Evolutionary conservation across 2,113 vertebrate species (phyloP), one percentile per base, ranked within the genome.

Genomic region (Arizona elegans): DNA sequence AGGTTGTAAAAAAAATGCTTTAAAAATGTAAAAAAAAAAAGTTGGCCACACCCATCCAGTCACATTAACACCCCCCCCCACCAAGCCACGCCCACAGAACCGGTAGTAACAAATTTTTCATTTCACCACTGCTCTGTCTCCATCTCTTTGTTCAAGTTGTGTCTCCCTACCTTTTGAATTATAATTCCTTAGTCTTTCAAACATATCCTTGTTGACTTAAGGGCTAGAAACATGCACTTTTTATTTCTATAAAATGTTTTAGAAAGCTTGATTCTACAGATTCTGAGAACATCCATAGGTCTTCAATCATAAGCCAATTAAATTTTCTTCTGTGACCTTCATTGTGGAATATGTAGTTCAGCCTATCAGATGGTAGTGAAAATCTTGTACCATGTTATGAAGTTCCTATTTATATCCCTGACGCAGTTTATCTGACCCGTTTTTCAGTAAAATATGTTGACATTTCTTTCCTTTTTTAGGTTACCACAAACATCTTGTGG

Each of bases 401-500:
- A 90, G 10, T 54, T 86, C 9, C 81, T 65, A 21, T 87, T 23
- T 58, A 54, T 86, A 26, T 21, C 23, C 8, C 8, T 93, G 2
- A 86, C 24, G 15, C 2, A 19, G 3, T 53, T 81, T 13, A 12
- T 81, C n/a, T 88, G 52, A 21, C 33, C 17, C 33, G 21, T 43
- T n/a, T 91, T 47, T 33, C 26, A 62, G 53, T 86, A 54, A 93
- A 92, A 12, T 88, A 50, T 92, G 55, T 91, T 86, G 92, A 90
- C 75, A 26, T 19, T 93, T n/a, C 33, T 43, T 26, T 91, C 91
- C 55, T 59, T 24, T 24, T 0, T 91, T 94, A 99, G 99, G 98
- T 99, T 87, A 98, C 98, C 89, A 98, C 99, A 56, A 98, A 98
- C n/a, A 98, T 99, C 96, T 97, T 98, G 6, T 99, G 99, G 99